Evolutionary conservation across 2,888 invertebrate genomes (phyloP).

Genomic region (Agonopterix alstromeriana): DNA sequence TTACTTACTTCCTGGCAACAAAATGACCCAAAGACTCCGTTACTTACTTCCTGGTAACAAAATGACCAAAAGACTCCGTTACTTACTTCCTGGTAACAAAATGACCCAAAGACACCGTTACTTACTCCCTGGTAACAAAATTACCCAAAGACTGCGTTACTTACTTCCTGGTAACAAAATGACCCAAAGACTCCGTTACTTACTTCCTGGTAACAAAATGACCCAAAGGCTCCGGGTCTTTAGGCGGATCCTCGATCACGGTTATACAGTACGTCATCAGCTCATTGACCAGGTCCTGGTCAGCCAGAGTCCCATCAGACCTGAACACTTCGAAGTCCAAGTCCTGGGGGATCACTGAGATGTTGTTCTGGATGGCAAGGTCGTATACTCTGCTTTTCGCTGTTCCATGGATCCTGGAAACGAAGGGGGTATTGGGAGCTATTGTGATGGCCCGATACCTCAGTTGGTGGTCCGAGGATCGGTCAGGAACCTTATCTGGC

Average conservation of each 20-base stretch:
- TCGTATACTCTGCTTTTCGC: slow-evolving; percentile 27
- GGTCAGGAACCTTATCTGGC: no score
- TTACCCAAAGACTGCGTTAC: neutral
- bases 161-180: neutral
- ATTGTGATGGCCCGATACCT: neutral
- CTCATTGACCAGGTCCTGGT: slow-evolving; percentile 23
- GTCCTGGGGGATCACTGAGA: slow-evolving; percentile 21
- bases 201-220: slow-evolving; percentile 36
- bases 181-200: slow-evolving; percentile 4
- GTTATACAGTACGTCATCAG: slow-evolving; percentile 22
- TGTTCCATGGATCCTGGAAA: slow-evolving; percentile 52
- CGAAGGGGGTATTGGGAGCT: neutral
- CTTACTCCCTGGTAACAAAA: neutral
- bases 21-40: neutral
- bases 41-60: neutral
- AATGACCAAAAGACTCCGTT: neutral
- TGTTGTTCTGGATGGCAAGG: slow-evolving; percentile 22
- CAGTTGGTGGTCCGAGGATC: neutral
- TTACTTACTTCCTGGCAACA: neutral
- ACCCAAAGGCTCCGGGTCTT: slow-evolving; percentile 31
- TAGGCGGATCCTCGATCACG: slow-evolving; percentile 20
- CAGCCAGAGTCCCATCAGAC: slow-evolving; percentile 20
- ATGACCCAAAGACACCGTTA: slow-evolving; percentile 31
- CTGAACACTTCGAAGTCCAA: slow-evolving; percentile 14
- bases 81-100: slow-evolving; percentile 36